These are phyloP conservation scores for Drosophila sp. DNA, from an alignment of 1,140 invertebrate species.

Conservation along the genomic window DNA sequence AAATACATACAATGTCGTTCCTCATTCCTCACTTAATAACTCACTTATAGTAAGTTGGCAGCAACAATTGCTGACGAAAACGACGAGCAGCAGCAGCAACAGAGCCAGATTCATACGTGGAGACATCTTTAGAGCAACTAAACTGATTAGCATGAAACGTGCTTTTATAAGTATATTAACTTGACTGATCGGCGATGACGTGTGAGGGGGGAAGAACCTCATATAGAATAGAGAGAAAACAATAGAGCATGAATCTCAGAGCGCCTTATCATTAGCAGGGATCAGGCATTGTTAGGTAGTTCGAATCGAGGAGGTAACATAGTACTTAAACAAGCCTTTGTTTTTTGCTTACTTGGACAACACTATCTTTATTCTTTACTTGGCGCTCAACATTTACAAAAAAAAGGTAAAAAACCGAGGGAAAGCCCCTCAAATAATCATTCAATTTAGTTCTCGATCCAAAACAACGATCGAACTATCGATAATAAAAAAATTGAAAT, in stretches of 20 bases:
- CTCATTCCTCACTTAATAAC: neutral
- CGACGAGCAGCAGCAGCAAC: constrained; percentile 35
- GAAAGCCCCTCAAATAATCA: constrained; percentile 23
- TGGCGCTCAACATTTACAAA: constrained; percentile 28
- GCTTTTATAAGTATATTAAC: constrained; percentile 19
- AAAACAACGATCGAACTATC: neutral
- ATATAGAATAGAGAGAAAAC: neutral
- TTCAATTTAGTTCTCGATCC: neutral
- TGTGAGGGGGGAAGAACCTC: constrained; percentile 17
- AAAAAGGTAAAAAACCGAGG: neutral
- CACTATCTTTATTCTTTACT: constrained; percentile 6
- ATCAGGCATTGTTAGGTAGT: too few relatives aligned
- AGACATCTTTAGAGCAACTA: constrained; percentile 38
- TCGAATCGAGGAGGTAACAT: too few relatives aligned
- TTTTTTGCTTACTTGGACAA: constrained; percentile 2
- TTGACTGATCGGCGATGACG: constrained; percentile 9
- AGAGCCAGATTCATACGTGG: constrained; percentile 15
- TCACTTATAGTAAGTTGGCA: constrained; percentile 44
- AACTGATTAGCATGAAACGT: constrained; percentile 27
- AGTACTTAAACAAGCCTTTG: neutral
- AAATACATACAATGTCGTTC: neutral
- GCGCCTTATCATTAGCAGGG: too few relatives aligned
- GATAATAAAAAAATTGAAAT: neutral
- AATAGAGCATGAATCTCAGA: too few relatives aligned
- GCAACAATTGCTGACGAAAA: constrained; percentile 11